A percentile compares a stretch with the other conserved stretches of the same genome.
Conservation (phyloP, 30 jellyfish, hydroid and myxozoan genomes). For the Pelagia noctiluca region DNA sequence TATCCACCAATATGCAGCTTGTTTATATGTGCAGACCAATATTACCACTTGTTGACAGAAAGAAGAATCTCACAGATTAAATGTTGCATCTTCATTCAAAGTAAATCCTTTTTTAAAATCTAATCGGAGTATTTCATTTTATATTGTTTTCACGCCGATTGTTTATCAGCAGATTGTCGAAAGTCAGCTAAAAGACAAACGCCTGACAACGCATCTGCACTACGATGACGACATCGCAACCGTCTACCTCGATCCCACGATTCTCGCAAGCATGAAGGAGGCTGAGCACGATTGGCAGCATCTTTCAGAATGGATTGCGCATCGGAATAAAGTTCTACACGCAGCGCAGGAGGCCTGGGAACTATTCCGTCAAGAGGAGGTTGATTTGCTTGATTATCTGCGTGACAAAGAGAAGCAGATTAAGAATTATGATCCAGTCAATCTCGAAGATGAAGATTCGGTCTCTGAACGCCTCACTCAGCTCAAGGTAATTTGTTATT, state of each 20-base stretch:
- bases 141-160: neutral
- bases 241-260: conserved; percentile 52
- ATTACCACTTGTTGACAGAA: no score
- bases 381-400: conserved; percentile 81
- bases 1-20: no score
- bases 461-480: conserved; percentile 63
- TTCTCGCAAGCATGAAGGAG: conserved; percentile 50
- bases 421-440: conserved; percentile 76
- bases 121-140: neutral
- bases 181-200: conserved; percentile 62
- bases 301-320: conserved; percentile 79
- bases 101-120: no score
- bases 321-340: conserved; percentile 58
- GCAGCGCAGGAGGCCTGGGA: conserved; percentile 86
- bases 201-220: conserved; percentile 42
- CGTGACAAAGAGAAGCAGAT: conserved; percentile 79
- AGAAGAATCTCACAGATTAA: no score
- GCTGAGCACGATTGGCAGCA: conserved; percentile 88
- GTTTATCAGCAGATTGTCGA: conserved; percentile 61
- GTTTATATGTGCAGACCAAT: no score
- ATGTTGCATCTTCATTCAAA: no score
- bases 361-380: conserved; percentile 70
- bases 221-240: conserved; percentile 59
- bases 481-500: conserved; percentile 82
- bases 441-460: conserved; percentile 86